Conservation (phyloP, 2,113 vertebrate species). For the Dicentrarchus labrax region DNA sequence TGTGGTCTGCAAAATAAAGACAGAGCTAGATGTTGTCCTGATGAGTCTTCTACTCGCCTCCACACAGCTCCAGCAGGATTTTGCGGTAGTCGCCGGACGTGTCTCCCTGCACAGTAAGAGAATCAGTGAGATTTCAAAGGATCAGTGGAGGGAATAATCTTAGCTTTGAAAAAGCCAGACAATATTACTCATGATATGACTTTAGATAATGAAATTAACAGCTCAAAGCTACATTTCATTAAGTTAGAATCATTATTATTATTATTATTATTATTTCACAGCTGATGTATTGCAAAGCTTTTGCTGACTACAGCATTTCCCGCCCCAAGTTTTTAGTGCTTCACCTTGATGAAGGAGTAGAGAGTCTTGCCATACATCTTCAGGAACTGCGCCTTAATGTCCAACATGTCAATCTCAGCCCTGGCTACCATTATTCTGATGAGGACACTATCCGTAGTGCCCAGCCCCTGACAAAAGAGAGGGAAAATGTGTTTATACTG, state of each 20-base stretch:
- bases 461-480: conserved; percentile 87
- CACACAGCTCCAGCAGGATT: conserved; percentile 92
- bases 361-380: conserved; percentile 93
- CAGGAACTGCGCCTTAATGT: conserved; percentile 92
- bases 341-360: conserved; percentile 97
- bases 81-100: conserved; percentile 96
- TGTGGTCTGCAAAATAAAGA: background rate
- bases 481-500: background rate
- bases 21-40: background rate
- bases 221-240: background rate
- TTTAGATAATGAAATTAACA: background rate
- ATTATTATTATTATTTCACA: background rate
- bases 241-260: background rate
- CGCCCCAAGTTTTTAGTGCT: background rate
- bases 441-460: conserved; percentile 92
- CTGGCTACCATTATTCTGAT: conserved; percentile 96
- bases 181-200: background rate
- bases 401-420: conserved; percentile 93
- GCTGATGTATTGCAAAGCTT: conserved; percentile 41
- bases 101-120: conserved; percentile 86
- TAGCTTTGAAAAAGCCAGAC: background rate
- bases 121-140: conserved; percentile 36
- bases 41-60: conserved; percentile 86
- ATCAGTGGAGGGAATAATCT: background rate
- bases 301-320: background rate